Conservation (phyloP, 2,888 invertebrate genomes). For the Epicampocera succincta region DNA sequence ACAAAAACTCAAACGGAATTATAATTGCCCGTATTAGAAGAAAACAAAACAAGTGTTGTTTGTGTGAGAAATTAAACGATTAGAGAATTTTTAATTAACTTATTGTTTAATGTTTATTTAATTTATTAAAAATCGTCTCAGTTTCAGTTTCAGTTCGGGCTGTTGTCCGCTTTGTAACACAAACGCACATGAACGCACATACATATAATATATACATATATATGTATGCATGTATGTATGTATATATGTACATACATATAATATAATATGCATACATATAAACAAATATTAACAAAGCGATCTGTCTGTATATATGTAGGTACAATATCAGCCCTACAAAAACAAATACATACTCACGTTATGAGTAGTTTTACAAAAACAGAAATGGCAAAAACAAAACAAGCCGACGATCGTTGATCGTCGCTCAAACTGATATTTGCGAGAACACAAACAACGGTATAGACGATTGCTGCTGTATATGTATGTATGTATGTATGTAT, state of each 20-base stretch:
- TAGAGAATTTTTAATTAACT: constrained; percentile 57
- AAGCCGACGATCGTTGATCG: constrained; percentile 58
- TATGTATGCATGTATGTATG: too few species aligned
- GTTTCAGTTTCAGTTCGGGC: not conserved
- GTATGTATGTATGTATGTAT: not conserved
- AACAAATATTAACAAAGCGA: constrained; percentile 52
- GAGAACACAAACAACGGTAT: constrained; percentile 7
- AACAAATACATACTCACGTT: constrained; percentile 26
- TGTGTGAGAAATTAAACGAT: constrained; percentile 20
- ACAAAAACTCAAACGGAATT: constrained; percentile 25
- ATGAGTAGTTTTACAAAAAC: constrained; percentile 23
- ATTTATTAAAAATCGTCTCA: constrained; percentile 48
- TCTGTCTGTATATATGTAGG: not conserved
- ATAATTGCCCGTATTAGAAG: constrained; percentile 8
- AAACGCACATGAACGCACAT: not conserved
- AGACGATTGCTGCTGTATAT: constrained; percentile 17
- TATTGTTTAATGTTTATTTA: constrained; percentile 61
- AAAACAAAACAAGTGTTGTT: not conserved
- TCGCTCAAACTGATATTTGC: constrained; percentile 43
- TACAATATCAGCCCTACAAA: not conserved
- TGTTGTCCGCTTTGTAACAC: constrained; percentile 30
- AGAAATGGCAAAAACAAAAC: constrained; percentile 27
- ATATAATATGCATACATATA: too few species aligned
- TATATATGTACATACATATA: too few species aligned
- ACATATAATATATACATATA: too few species aligned